These are phyloP conservation scores for Prorops nasuta DNA, from an alignment of 1,140 invertebrate species.

Conservation along the genomic window DNA sequence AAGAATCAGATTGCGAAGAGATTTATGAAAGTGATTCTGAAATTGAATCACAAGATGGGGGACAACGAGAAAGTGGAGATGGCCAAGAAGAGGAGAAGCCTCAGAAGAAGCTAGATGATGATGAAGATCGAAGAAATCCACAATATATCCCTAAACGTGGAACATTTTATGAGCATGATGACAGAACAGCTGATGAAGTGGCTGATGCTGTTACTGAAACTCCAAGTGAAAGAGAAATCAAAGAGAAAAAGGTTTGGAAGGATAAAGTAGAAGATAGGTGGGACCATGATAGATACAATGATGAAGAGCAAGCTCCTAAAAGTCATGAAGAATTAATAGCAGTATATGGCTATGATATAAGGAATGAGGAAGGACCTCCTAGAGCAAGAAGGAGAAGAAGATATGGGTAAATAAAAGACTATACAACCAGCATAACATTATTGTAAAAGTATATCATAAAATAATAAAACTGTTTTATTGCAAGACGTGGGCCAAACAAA, in stretches of 20 bases:
- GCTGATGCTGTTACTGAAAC: constrained; percentile 44
- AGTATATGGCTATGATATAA: constrained; percentile 92
- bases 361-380: constrained; percentile 87
- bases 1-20: constrained; percentile 55
- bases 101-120: constrained; percentile 78
- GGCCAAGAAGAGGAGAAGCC: constrained; percentile 62
- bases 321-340: constrained; percentile 81
- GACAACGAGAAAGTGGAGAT: constrained; percentile 59
- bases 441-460: constrained; percentile 12
- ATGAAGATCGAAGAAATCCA: constrained; percentile 93
- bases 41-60: constrained; percentile 48
- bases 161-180: constrained; percentile 95
- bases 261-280: constrained; percentile 71
- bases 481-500: constrained; percentile 83
- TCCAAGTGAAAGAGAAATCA: constrained; percentile 47
- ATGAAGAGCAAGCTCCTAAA: constrained; percentile 82
- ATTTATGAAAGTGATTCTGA: constrained; percentile 54
- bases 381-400: constrained; percentile 77
- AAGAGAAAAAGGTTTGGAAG: constrained; percentile 63
- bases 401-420: constrained; percentile 69
- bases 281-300: constrained; percentile 88
- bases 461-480: constrained; percentile 11
- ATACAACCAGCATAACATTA: background rate
- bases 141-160: constrained; percentile 96
- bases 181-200: constrained; percentile 73